Conservation (phyloP, 2,113 vertebrate species). For the Bujurquina vittata region DNA sequence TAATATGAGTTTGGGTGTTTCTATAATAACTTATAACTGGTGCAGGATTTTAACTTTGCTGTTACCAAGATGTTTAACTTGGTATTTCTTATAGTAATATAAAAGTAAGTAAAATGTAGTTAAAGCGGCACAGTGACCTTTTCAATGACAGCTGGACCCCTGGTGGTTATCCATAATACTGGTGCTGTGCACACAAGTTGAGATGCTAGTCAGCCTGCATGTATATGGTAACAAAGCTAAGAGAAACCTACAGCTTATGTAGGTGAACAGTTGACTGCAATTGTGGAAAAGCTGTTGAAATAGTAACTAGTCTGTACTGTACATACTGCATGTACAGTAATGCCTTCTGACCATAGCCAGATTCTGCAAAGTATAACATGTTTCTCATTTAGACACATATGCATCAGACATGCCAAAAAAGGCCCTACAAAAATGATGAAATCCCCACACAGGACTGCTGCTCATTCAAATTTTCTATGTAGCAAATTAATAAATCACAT, state of each 20-base stretch:
- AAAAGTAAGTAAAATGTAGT: not conserved
- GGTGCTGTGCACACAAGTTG: not conserved
- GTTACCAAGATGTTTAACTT: not conserved
- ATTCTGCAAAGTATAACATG: not conserved
- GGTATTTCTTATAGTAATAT: not conserved
- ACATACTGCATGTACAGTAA: too few relatives aligned
- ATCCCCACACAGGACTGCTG: rapidly evolving
- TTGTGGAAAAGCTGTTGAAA: not conserved
- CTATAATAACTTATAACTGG: not conserved
- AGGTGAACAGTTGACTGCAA: not conserved
- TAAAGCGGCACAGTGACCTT: not conserved
- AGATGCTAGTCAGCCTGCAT: not conserved
- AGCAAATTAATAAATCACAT: not conserved
- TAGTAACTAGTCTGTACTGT: not conserved
- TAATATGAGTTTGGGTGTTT: not conserved
- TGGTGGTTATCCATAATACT: not conserved
- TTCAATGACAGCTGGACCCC: not conserved
- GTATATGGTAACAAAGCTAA: not conserved
- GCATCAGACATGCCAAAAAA: not conserved
- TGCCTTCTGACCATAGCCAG: rapidly evolving
- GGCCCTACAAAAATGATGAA: not conserved
- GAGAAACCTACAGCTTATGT: rapidly evolving
- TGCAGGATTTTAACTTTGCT: not conserved
- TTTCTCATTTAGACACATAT: not conserved
- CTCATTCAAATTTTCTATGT: not conserved